Evolutionary conservation across 2,888 invertebrate genomes (phyloP).

Genomic region (Gisinianus flammeolus): DNA sequence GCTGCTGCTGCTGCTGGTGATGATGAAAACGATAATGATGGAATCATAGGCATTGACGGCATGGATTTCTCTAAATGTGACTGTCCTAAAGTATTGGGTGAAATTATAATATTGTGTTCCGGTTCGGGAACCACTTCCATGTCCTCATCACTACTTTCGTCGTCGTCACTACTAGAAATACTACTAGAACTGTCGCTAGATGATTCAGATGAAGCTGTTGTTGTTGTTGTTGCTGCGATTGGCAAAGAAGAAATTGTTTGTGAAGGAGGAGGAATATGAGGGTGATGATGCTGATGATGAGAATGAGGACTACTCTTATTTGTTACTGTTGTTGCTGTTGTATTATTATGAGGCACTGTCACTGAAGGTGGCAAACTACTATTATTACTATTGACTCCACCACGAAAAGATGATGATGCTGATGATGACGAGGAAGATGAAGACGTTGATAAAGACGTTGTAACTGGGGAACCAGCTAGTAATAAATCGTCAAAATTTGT

Average conservation of each 20-base stretch:
- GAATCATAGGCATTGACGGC: conserved; percentile 35
- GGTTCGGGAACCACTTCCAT: conserved; percentile 50
- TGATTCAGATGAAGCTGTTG: conserved; percentile 30
- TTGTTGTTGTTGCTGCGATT: conserved; percentile 48
- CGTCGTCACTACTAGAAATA: conserved; percentile 64
- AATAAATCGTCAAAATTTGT: conserved; percentile 42
- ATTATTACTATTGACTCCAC: neutral
- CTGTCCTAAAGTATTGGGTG: neutral
- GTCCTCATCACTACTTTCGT: conserved; percentile 57
- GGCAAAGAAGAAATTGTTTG: conserved; percentile 32
- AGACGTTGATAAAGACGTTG: neutral
- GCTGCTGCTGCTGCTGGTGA: conserved; percentile 2
- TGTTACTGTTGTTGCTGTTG: neutral
- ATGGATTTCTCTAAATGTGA: neutral
- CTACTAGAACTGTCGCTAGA: conserved; percentile 59
- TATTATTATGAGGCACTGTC: neutral
- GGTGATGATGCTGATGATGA: too few relatives aligned
- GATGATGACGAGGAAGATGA: neutral
- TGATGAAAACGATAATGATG: neutral
- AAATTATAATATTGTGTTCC: neutral
- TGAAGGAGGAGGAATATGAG: conserved; percentile 51
- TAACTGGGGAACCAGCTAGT: neutral
- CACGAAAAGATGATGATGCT: conserved; percentile 12
- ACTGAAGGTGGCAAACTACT: neutral
- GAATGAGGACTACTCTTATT: neutral